Conservation (phyloP, 2,888 invertebrate genomes). For the Amphipoea oculea region DNA sequence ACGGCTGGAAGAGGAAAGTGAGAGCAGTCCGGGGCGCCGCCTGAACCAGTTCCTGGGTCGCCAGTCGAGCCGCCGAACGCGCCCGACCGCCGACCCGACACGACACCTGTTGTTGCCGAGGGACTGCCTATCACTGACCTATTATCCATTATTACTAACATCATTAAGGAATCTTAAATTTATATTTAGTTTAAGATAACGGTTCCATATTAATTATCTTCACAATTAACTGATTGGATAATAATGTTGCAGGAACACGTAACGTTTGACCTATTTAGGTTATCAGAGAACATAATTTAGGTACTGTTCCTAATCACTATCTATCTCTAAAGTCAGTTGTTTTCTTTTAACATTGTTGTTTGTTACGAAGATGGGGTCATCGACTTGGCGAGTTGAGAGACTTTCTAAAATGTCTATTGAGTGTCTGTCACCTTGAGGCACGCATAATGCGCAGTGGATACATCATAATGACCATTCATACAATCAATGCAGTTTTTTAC, state of each 20-base stretch:
- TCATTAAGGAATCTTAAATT: constrained; percentile 74
- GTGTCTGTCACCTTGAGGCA: constrained; percentile 87
- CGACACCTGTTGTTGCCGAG: constrained; percentile 70
- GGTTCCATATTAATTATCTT: constrained; percentile 69
- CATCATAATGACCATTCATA: constrained; percentile 51
- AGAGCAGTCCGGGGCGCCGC: constrained; percentile 82
- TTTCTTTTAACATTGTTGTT: constrained; percentile 51
- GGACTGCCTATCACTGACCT: constrained; percentile 79
- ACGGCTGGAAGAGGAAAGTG: constrained; percentile 87
- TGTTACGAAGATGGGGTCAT: constrained; percentile 75
- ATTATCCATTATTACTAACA: constrained; percentile 81
- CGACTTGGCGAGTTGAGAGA: constrained; percentile 83
- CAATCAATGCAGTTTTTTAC: constrained; percentile 33
- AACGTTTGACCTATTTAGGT: constrained; percentile 58
- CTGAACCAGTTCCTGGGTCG: constrained; percentile 81
- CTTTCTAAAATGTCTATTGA: constrained; percentile 89
- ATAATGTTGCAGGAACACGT: constrained; percentile 57
- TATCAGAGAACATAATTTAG: constrained; percentile 24
- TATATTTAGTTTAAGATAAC: constrained; percentile 67
- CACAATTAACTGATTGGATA: constrained; percentile 72
- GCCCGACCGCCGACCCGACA: constrained; percentile 65
- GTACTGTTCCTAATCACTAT: constrained; percentile 18
- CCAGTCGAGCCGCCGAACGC: constrained; percentile 61
- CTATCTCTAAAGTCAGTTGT: constrained; percentile 15
- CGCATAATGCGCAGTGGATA: constrained; percentile 74